Base-by-base conservation (phyloP, 2,797 vertebrate species). In the Channallabes apus region DNA sequence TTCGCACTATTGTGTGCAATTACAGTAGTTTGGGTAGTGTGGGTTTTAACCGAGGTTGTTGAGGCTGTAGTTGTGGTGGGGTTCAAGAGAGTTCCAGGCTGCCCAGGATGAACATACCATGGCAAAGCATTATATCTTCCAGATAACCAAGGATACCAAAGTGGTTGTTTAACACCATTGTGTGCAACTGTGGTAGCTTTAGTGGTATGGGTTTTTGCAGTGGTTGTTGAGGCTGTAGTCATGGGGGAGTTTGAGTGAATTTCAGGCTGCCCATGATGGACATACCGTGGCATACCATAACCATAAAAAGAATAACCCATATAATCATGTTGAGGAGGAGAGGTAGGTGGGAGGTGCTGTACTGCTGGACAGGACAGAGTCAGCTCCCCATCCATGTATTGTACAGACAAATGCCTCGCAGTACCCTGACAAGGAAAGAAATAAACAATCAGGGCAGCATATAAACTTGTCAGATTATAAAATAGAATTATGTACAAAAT, bases 291-390 rank as follows among this genome's bases (percentile, higher is more conserved):
- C 38, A 2, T 27, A 59, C 11, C 1, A 29, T 9, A 29, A 38
- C 14, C 41, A 54, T 8, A 54, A 64, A 79, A 18, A 29, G 2
- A 14, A 41, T 77, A 29, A 54, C 27, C 32, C 59, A 8, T n/a
- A 24, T 0, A 3, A n/a, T 64, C 35, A 79, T 41, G 11, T 38
- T 18, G 29, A 38, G 61, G 1, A 14, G 29, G 18, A 29, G 61
- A 18, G 7, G 11, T 18, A 29, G 41, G 8, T 22, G 61, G 7
- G 3, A 1, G 3, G 51, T 54, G 1, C 6, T 8, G 24, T 29
- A 67, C 62, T 67, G n/a, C n/a, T 81, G 82, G 69, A 6, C 82
- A 83, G 38, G 69, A 83, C 32, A 73, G 6, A 9, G 54, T 61
- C 56, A 83, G 7, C 35, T 83, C 82, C 35, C 17, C 8, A 73